phyloP scores from a whole-genome alignment of 2,888 invertebrate species.

The Ypsolopha scabrella region DNA sequence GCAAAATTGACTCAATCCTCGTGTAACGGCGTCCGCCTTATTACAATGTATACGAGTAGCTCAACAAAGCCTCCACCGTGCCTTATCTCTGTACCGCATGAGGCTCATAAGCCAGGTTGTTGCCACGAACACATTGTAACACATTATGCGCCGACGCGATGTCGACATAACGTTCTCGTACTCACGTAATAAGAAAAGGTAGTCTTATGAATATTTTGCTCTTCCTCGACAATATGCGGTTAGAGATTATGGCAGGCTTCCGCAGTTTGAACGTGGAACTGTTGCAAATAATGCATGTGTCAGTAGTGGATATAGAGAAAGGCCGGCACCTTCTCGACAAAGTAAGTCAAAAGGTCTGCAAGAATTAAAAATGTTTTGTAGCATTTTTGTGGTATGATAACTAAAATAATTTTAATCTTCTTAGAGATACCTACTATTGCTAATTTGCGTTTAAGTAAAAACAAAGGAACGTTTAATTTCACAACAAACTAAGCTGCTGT shows the following conservation, averaged over 20 bases:
- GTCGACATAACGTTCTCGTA: constrained; percentile 41
- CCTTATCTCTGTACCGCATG: constrained; percentile 56
- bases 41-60: constrained; percentile 45
- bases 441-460: too few species aligned
- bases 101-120: constrained; percentile 61
- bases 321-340: too few species aligned
- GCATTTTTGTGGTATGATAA: too few species aligned
- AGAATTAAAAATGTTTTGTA: too few species aligned
- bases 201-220: constrained; percentile 52
- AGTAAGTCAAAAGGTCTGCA: too few species aligned
- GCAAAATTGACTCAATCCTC: constrained; percentile 34
- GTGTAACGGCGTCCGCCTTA: constrained; percentile 47
- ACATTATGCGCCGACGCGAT: constrained; percentile 55
- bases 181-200: constrained; percentile 52
- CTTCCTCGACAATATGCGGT: constrained; percentile 32
- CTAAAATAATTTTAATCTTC: too few species aligned
- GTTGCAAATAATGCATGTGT: neutral
- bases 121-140: constrained; percentile 62
- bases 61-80: constrained; percentile 54
- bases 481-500: too few species aligned
- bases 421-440: too few species aligned
- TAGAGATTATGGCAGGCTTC: constrained; percentile 25
- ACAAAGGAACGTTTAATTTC: too few species aligned
- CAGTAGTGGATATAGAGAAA: too few species aligned
- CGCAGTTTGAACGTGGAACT: constrained; percentile 4